These are phyloP conservation scores for Drosophila ficusphila DNA, from an alignment of 1,140 invertebrate species.

Conservation along the genomic window DNA sequence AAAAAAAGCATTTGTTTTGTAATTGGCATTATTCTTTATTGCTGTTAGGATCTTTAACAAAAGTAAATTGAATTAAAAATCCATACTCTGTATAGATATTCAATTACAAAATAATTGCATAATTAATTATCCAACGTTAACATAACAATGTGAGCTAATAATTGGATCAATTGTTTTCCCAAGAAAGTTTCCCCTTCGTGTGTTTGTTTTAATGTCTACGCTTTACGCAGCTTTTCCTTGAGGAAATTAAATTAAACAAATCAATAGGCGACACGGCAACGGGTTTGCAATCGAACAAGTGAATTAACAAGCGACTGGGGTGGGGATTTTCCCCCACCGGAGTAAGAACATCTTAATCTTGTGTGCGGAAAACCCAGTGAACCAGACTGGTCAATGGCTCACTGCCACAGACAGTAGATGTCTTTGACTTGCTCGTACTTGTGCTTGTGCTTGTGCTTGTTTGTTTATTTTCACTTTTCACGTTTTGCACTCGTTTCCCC, in stretches of 20 bases:
- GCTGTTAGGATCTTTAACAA: too few species aligned
- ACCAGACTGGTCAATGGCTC: slow-evolving; percentile 25
- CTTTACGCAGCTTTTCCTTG: not conserved
- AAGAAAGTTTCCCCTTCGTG: slow-evolving; percentile 5
- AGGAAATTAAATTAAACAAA: slow-evolving; percentile 35
- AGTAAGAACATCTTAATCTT: slow-evolving; percentile 24
- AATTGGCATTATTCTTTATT: not conserved
- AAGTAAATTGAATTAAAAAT: too few species aligned
- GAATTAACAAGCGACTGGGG: not conserved
- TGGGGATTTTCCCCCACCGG: not conserved
- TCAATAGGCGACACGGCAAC: slow-evolving; percentile 8
- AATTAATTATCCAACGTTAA: slow-evolving; percentile 2
- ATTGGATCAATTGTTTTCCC: slow-evolving; percentile 5
- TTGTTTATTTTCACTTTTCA: slow-evolving; percentile 56
- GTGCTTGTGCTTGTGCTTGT: slow-evolving; percentile 2
- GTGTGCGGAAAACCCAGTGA: slow-evolving; percentile 19
- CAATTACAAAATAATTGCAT: slow-evolving; percentile 2
- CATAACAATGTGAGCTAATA: slow-evolving; percentile 14
- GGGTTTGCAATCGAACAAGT: slow-evolving; percentile 7
- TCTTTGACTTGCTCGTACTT: slow-evolving; percentile 20
- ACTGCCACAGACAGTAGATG: slow-evolving; percentile 15
- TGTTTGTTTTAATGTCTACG: slow-evolving; percentile 1
- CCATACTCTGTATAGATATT: too few species aligned
- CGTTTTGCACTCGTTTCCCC: slow-evolving; percentile 53
- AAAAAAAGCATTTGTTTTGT: not conserved